A percentile compares a stretch with the other conserved stretches of the same genome.
These are phyloP conservation scores for Tichodroma muraria DNA, from an alignment of 2,113 vertebrate genomes.

Conservation along the genomic window DNA sequence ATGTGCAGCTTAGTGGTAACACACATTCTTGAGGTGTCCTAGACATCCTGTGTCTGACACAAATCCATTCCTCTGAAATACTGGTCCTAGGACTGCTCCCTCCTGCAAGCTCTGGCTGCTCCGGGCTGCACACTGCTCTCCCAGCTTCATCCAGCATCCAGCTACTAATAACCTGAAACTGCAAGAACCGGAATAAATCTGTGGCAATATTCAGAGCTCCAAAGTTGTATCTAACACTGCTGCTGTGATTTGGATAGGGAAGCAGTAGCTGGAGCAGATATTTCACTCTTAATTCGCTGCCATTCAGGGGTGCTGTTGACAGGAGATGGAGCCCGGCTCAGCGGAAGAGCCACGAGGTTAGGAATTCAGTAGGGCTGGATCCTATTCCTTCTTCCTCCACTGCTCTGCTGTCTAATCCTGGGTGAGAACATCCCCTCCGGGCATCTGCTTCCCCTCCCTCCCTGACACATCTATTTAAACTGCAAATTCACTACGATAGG, in stretches of 20 bases:
- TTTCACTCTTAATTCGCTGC: not conserved
- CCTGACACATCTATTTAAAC: not conserved
- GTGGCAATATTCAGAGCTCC: not conserved
- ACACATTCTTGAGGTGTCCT: not conserved
- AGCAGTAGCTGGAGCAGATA: not conserved
- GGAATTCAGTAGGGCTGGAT: constrained; percentile 12
- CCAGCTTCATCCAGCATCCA: not conserved
- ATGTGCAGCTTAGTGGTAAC: not conserved
- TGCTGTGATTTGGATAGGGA: not conserved
- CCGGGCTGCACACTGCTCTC: not conserved
- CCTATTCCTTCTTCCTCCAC: constrained; percentile 4
- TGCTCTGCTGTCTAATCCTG: constrained; percentile 25
- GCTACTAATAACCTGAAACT: not conserved
- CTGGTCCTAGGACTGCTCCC: not conserved
- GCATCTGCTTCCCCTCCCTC: constrained; percentile 10
- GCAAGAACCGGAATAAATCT: not conserved
- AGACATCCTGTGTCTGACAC: not conserved
- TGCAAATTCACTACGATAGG: not conserved
- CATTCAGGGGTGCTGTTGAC: constrained; percentile 20
- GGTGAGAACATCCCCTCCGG: not conserved
- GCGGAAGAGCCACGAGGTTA: not conserved
- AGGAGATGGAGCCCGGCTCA: not conserved
- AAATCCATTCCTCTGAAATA: not conserved
- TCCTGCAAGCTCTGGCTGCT: not conserved
- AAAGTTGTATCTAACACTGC: not conserved